Evolutionary conservation across 2,888 invertebrate species (phyloP).

Genomic region (Bimastos eiseni): DNA sequence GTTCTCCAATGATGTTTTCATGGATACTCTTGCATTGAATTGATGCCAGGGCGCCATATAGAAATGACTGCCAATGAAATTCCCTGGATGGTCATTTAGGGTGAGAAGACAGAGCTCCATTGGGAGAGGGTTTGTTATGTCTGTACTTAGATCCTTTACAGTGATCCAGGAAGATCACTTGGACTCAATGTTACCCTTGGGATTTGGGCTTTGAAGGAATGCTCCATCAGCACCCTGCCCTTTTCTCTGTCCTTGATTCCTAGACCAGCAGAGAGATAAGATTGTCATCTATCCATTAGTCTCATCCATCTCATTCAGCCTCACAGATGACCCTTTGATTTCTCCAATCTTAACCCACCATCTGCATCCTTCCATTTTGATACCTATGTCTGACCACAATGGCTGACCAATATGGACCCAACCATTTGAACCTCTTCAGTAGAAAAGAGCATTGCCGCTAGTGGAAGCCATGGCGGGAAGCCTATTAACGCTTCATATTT

Average conservation of each 20-base stretch:
- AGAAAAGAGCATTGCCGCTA: no score
- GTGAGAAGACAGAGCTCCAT: neutral
- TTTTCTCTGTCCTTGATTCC: neutral
- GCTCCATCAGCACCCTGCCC: neutral
- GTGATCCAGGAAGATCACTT: constrained; percentile 5
- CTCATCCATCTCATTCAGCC: neutral
- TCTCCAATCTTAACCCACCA: neutral
- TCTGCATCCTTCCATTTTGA: no score
- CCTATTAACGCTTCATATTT: no score
- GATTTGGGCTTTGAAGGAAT: neutral
- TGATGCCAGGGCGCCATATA: neutral
- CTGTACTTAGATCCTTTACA: neutral
- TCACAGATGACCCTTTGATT: neutral
- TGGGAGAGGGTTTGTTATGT: neutral
- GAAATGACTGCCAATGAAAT: neutral
- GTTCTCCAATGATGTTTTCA: no score
- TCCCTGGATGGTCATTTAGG: neutral
- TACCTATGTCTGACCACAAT: no score
- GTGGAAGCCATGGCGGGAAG: no score
- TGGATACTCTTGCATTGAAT: neutral
- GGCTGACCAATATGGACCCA: neutral
- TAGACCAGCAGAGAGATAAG: neutral
- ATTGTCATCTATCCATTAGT: neutral
- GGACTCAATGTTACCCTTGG: neutral
- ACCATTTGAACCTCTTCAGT: neutral